Evolutionary conservation across 2,797 vertebrate genomes (phyloP).

Genomic region (Channallabes apus): DNA sequence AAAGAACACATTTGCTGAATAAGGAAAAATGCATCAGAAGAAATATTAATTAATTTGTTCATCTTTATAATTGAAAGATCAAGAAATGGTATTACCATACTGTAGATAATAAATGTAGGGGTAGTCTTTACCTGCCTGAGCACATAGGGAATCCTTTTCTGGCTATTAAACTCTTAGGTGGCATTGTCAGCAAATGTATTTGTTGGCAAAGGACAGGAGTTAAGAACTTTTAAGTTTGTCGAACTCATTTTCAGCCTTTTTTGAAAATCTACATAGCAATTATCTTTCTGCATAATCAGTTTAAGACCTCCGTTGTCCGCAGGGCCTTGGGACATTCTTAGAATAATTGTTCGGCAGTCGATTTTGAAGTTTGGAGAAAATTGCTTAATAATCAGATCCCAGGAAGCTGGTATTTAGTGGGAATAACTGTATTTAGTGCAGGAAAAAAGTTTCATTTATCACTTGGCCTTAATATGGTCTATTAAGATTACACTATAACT

Average conservation of each 20-base stretch:
- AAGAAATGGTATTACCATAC: constrained; percentile 76
- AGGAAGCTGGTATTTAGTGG: constrained; percentile 76
- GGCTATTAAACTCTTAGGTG: constrained; percentile 65
- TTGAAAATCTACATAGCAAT: constrained; percentile 79
- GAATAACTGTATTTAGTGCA: constrained; percentile 71
- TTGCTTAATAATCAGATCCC: constrained; percentile 82
- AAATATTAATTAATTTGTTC: constrained; percentile 81
- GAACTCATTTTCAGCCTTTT: constrained; percentile 80
- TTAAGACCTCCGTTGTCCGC: constrained; percentile 77
- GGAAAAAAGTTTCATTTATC: constrained; percentile 52
- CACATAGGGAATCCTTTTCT: constrained; percentile 62
- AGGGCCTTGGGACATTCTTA: constrained; percentile 74
- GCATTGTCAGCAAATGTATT: constrained; percentile 82
- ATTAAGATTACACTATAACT: background rate
- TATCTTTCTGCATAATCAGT: constrained; percentile 80
- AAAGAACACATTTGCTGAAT: constrained; percentile 73
- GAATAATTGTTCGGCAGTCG: constrained; percentile 79
- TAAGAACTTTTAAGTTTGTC: constrained; percentile 81
- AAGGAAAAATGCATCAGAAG: constrained; percentile 73
- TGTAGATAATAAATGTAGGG: constrained; percentile 75
- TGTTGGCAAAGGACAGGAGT: constrained; percentile 73
- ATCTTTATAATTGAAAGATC: constrained; percentile 79
- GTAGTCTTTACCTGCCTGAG: constrained; percentile 75
- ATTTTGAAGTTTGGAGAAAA: constrained; percentile 79
- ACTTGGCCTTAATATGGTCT: constrained; percentile 9